phyloP scores from a whole-genome alignment of 2,113 vertebrate genomes.

The Xiphorhynchus elegans region DNA sequence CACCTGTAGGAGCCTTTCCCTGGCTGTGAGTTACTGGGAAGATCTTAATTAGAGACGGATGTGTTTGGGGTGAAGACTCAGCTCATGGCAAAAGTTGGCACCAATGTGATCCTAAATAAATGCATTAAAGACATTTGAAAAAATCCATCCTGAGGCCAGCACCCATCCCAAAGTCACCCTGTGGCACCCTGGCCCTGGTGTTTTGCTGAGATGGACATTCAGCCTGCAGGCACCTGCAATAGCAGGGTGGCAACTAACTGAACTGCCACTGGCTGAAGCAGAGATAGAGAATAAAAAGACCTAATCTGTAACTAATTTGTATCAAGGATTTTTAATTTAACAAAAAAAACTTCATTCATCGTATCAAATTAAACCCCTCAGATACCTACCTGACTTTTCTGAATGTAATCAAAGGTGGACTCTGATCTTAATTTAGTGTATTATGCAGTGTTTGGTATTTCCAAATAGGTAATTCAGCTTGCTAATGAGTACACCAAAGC shows the following conservation, averaged over 20 bases:
- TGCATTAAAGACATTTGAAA: not conserved
- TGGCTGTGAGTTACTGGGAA: not conserved
- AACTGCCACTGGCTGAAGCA: not conserved
- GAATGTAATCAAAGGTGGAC: not conserved
- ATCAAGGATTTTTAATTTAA: not conserved
- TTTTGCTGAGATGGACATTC: not conserved
- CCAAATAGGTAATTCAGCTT: constrained; percentile 9
- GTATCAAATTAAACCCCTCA: not conserved
- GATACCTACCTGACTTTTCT: not conserved
- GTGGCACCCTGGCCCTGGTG: accelerated
- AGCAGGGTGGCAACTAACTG: not conserved
- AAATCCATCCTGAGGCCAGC: accelerated
- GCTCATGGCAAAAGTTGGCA: not conserved
- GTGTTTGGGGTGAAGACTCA: not conserved
- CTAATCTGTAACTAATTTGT: not conserved
- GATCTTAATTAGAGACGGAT: not conserved
- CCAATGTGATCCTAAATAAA: not conserved
- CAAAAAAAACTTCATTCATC: not conserved
- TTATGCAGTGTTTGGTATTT: not conserved
- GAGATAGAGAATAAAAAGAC: not conserved
- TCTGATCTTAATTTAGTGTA: not conserved
- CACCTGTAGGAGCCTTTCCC: not conserved
- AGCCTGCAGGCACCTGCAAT: not conserved
- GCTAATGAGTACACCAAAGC: not conserved
- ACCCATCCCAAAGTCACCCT: not conserved